These are phyloP conservation scores for Synanthedon andrenaeformis DNA, from an alignment of 2,888 invertebrate species.

Conservation along the genomic window DNA sequence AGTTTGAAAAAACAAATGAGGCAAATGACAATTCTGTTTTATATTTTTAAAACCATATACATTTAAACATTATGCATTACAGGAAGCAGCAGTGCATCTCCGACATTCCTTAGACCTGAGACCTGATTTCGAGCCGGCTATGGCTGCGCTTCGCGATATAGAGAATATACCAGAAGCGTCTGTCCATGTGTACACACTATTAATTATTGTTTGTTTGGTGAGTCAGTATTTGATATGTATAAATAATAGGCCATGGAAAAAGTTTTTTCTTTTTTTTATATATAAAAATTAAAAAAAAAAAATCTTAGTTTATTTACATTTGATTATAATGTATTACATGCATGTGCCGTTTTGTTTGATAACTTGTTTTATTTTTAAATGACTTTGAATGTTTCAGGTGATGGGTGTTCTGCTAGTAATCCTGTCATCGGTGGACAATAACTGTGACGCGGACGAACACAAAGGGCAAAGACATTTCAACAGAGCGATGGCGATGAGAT, in stretches of 20 bases:
- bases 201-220: constrained; percentile 89
- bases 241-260: no score
- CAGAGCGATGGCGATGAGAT: constrained; percentile 90
- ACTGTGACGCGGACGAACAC: constrained; percentile 64
- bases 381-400: constrained; percentile 59
- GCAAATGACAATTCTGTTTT: no score
- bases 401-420: constrained; percentile 86
- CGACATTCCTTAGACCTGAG: constrained; percentile 85
- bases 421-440: constrained; percentile 78
- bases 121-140: constrained; percentile 87
- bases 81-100: constrained; percentile 87
- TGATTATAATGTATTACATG: no score
- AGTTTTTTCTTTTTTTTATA: no score
- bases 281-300: not conserved
- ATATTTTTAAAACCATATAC: no score
- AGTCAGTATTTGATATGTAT: constrained; percentile 13
- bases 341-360: no score
- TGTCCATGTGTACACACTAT: constrained; percentile 86
- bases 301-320: not conserved
- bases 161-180: constrained; percentile 84
- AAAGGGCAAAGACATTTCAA: constrained; percentile 88
- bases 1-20: no score
- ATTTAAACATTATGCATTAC: constrained; percentile 19
- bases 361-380: no score
- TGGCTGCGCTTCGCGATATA: constrained; percentile 83